Evolutionary conservation across 1,140 invertebrate genomes (phyloP).

Genomic region (Ptiloglossa arizonensis): DNA sequence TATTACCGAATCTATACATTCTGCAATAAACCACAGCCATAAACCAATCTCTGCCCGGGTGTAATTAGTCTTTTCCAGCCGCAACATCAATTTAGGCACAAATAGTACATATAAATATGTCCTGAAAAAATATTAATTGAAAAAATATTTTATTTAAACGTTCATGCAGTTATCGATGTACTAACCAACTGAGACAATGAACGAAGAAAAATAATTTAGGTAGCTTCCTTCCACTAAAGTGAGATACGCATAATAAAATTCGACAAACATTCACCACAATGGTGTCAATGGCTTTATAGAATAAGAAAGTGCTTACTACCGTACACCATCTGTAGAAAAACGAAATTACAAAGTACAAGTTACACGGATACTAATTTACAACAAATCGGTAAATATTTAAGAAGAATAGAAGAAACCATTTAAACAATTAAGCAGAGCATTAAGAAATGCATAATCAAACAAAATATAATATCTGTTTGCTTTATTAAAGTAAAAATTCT

Average conservation of each 20-base stretch:
- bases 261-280: constrained; percentile 66
- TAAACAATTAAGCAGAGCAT: neutral
- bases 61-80: constrained; percentile 60
- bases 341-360: constrained; percentile 25
- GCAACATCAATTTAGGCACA: constrained; percentile 69
- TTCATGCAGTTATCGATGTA: constrained; percentile 5
- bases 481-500: neutral
- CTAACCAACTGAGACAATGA: constrained; percentile 72
- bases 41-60: constrained; percentile 56
- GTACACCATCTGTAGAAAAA: constrained; percentile 67
- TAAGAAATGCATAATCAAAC: neutral
- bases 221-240: constrained; percentile 56
- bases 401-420: neutral
- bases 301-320: constrained; percentile 61
- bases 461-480: neutral
- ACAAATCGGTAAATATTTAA: neutral
- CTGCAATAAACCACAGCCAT: constrained; percentile 70
- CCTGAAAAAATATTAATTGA: constrained; percentile 58
- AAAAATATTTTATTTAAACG: constrained; percentile 2
- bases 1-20: constrained; percentile 73
- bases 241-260: constrained; percentile 64
- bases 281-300: constrained; percentile 69
- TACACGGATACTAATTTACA: neutral
- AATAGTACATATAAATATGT: constrained; percentile 70
- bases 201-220: constrained; percentile 67